These are phyloP conservation scores for Parasteatoda tepidariorum DNA, from an alignment of 1,140 invertebrate genomes.

Conservation along the genomic window DNA sequence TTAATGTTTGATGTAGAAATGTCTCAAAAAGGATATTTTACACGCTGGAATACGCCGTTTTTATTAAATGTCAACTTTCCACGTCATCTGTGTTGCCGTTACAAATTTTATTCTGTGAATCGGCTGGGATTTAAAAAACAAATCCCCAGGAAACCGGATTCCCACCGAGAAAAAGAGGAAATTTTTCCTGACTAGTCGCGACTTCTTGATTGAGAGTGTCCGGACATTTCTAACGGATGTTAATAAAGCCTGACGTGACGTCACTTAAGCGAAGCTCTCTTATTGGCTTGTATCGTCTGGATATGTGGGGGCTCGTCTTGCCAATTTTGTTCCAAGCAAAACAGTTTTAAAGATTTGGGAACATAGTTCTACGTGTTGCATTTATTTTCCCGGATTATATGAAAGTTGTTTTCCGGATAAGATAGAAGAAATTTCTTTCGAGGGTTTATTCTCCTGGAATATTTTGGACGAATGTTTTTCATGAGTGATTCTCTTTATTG, in stretches of 20 bases:
- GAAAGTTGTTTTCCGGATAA: slow-evolving; percentile 9
- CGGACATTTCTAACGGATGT: slow-evolving; percentile 28
- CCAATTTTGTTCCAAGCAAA: neutral
- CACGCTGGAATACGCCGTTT: no score
- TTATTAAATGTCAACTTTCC: no score
- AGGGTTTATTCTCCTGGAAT: neutral
- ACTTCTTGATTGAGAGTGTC: slow-evolving; percentile 43
- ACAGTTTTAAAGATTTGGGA: neutral
- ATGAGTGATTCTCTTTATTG: neutral
- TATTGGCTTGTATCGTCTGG: neutral
- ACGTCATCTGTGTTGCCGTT: no score
- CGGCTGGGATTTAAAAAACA: no score
- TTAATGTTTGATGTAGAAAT: no score
- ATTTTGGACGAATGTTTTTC: neutral
- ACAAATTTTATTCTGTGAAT: no score
- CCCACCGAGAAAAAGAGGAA: no score
- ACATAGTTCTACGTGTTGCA: neutral
- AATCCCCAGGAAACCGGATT: no score
- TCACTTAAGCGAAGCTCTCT: slow-evolving; percentile 14
- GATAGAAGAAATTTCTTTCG: neutral
- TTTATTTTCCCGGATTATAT: neutral
- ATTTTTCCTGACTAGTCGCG: slow-evolving; percentile 33
- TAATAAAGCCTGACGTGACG: slow-evolving; percentile 28
- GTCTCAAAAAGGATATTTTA: no score
- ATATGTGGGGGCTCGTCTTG: neutral